phyloP scores from a whole-genome alignment of 2,888 invertebrate genomes.

The Dolichomitus sp. region DNA sequence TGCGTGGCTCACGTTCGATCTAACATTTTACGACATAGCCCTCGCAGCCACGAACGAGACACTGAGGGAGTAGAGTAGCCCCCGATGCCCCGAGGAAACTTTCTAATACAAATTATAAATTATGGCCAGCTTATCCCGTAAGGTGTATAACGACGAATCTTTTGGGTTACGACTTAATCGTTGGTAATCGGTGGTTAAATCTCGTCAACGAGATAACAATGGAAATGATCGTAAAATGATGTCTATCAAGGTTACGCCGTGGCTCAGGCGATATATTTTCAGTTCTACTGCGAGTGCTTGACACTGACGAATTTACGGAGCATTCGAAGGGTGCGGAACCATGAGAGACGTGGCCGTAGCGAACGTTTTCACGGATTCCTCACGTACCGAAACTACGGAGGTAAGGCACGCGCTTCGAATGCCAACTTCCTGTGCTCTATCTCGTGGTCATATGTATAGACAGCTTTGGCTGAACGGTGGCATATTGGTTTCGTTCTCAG shows the following conservation, averaged over 20 bases:
- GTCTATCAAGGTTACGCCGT: neutral
- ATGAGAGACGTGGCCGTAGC: neutral
- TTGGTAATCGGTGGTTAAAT: neutral
- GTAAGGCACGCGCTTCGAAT: neutral
- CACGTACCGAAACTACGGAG: slow-evolving; percentile 28
- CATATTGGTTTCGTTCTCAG: slow-evolving; percentile 7
- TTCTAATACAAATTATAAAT: slow-evolving; percentile 57
- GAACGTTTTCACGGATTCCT: slow-evolving; percentile 40
- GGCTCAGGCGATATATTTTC: neutral
- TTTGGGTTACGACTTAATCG: slow-evolving; percentile 29
- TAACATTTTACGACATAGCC: slow-evolving; percentile 49
- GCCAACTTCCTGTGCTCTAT: neutral
- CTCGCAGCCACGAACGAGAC: slow-evolving; percentile 4
- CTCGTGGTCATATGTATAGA: slow-evolving; percentile 7
- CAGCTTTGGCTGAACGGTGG: neutral
- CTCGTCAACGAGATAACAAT: slow-evolving; percentile 17
- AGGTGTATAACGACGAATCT: slow-evolving; percentile 20
- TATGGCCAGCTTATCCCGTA: neutral
- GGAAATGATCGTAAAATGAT: neutral
- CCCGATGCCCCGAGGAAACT: slow-evolving; percentile 19
- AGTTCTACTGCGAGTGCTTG: neutral
- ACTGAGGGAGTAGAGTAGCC: neutral
- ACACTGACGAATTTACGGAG: neutral
- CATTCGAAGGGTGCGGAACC: neutral
- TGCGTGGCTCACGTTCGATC: slow-evolving; percentile 57